These are phyloP conservation scores for Prochilodus magdalenae DNA, from an alignment of 2,113 vertebrate genomes.

Conservation along the genomic window DNA sequence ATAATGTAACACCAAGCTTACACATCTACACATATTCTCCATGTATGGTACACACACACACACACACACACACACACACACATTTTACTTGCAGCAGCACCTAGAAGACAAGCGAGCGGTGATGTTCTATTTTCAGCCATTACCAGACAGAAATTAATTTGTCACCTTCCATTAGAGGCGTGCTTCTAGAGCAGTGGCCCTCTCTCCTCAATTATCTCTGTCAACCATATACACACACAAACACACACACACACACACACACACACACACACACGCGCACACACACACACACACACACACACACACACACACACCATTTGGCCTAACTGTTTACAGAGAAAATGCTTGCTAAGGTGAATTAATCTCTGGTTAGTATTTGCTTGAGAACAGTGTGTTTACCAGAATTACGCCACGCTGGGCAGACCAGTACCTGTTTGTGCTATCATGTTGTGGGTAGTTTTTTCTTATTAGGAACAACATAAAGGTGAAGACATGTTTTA, in stretches of 20 bases:
- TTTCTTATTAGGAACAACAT: too few species aligned
- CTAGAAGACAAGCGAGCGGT: constrained; percentile 48
- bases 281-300: constrained; percentile 60
- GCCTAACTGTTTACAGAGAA: constrained; percentile 41
- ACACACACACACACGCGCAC: constrained; percentile 57
- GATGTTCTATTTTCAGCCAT: constrained; percentile 76
- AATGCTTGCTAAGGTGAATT: constrained; percentile 49
- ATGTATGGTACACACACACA: constrained; percentile 39
- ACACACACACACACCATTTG: constrained; percentile 57
- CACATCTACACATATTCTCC: too few species aligned
- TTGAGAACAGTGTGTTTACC: constrained; percentile 22
- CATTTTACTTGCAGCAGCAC: constrained; percentile 41
- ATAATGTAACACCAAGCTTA: too few species aligned
- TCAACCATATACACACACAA: constrained; percentile 54
- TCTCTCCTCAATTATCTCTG: constrained; percentile 74
- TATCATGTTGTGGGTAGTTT: too few species aligned
- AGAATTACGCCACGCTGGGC: too few species aligned
- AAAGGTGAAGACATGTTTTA: too few species aligned
- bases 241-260: constrained; percentile 56
- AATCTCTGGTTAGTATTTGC: constrained; percentile 16
- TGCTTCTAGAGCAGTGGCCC: constrained; percentile 63
- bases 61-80: constrained; percentile 44
- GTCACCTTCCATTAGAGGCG: constrained; percentile 77
- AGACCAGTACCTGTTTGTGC: too few species aligned
- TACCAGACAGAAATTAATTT: constrained; percentile 78